Evolutionary conservation across 2,797 vertebrate genomes (phyloP), one percentile per base, ranked within the genome.

Genomic region (Molothrus ater): DNA sequence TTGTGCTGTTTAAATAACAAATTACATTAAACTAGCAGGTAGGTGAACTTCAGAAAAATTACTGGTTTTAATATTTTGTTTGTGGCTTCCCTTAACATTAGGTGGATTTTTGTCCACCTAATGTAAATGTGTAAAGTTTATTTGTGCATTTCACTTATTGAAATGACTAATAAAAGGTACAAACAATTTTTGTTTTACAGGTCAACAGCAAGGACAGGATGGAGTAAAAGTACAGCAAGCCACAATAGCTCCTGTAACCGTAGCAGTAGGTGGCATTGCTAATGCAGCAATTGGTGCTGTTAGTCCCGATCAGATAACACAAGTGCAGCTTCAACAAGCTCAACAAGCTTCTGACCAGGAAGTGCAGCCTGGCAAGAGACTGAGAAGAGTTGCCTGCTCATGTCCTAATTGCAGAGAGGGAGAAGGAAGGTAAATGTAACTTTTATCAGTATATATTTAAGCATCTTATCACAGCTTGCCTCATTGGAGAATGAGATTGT

Each of bases 361-460:
- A 90, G 98, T 98, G 9, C 99, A 98, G 17, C 99, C 99, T 56
- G 99, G 99, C 97, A 99, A 99, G 98, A 98, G 99, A 92, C 97
- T 99, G 19, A 98, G 99, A 83, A 98, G 99, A 73, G 99, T 99
- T 59, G 99, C 99, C 91, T 99, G 99, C 94, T 99, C 99, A 3
- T 99, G 99, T 97, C 99, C 99, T 70, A 99, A 99, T 96, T 99
- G 99, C 98, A 98, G 99, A 96, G 99, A 99, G 79, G 99, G 99
- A 96, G 99, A 99, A 97, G 99, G 99, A 97, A 99, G 99, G 99
- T 99, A 98, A 82, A 47, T 64, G 29, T 73, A 80, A 80, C 74
- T 82, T 86, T 64, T 73, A 68, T 47, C 64, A 36, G 31, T 64
- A 60, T 3, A 1, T 86, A 42, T 87, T 84, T 70, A 86, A 61